Evolutionary conservation across 2,888 invertebrate genomes (phyloP).

Genomic region (Pyrrhia umbra): DNA sequence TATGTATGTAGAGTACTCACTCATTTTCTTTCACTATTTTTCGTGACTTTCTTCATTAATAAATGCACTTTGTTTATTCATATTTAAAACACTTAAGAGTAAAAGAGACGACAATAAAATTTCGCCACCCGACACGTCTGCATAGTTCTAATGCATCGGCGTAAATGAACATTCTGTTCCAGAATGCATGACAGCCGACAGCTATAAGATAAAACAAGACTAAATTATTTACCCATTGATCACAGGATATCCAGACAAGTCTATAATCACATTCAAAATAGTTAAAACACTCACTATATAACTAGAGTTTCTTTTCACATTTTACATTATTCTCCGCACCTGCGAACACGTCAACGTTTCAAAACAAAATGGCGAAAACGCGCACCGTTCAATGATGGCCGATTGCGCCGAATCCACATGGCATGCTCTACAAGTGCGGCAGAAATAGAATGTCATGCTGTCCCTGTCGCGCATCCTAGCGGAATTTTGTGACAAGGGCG

Average conservation of each 20-base stretch:
- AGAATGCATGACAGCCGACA: neutral
- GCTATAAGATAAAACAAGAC: slow-evolving; percentile 7
- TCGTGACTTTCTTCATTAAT: too few relatives aligned
- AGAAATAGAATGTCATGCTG: slow-evolving; percentile 31
- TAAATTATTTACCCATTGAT: slow-evolving; percentile 57
- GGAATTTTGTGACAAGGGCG: slow-evolving; percentile 14
- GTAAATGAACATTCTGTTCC: slow-evolving; percentile 30
- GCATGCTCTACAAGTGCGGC: slow-evolving; percentile 30
- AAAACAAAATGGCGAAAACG: slow-evolving; percentile 68
- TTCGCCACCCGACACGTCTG: slow-evolving; percentile 43
- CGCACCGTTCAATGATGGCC: slow-evolving; percentile 37
- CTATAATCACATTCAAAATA: slow-evolving; percentile 36
- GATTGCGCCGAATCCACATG: slow-evolving; percentile 40
- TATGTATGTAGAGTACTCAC: neutral
- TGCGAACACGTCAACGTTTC: slow-evolving; percentile 66
- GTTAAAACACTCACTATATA: slow-evolving; percentile 36
- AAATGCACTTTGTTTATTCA: too few relatives aligned
- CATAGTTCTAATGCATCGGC: slow-evolving; percentile 11
- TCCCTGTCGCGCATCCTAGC: slow-evolving; percentile 46
- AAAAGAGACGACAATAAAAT: neutral
- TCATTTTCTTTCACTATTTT: neutral
- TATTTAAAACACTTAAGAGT: neutral
- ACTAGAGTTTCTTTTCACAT: slow-evolving; percentile 49
- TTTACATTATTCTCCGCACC: slow-evolving; percentile 58
- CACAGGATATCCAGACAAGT: slow-evolving; percentile 16